Conservation (phyloP, 2,113 vertebrate species). For the Leptobrachium leishanense region DNA sequence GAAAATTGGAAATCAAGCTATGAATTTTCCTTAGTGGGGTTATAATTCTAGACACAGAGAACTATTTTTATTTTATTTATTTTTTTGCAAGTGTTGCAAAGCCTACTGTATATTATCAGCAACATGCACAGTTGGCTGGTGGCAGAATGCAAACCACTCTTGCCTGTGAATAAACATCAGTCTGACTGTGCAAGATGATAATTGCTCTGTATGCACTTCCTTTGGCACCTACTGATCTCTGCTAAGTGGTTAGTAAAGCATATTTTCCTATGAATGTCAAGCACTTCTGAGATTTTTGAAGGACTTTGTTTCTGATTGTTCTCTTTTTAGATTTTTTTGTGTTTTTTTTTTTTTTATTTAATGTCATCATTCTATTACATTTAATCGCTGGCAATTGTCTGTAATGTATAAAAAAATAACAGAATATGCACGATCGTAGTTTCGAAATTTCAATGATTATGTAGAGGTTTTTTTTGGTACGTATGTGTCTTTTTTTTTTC, state of each 20-base stretch:
- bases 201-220: slow-evolving; percentile 72
- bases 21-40: slow-evolving; percentile 28
- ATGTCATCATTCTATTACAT: neutral
- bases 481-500: slow-evolving; percentile 47
- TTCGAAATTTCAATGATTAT: too few relatives aligned
- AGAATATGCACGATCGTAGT: slow-evolving; percentile 26
- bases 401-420: neutral
- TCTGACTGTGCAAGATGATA: slow-evolving; percentile 69
- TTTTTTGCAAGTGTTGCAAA: slow-evolving; percentile 55
- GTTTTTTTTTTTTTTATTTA: slow-evolving; percentile 53
- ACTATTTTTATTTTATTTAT: slow-evolving; percentile 45
- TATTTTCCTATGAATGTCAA: slow-evolving; percentile 68
- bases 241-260: slow-evolving; percentile 71
- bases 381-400: neutral
- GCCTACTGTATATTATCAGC: slow-evolving; percentile 65
- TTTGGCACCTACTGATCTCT: slow-evolving; percentile 69
- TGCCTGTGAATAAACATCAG: slow-evolving; percentile 73
- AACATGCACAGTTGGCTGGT: slow-evolving; percentile 64
- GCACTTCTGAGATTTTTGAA: slow-evolving; percentile 67
- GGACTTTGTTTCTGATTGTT: slow-evolving; percentile 61
- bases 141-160: slow-evolving; percentile 63
- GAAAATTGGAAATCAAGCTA: slow-evolving; percentile 14
- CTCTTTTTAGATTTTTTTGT: slow-evolving; percentile 56
- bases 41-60: slow-evolving; percentile 38
- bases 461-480: neutral